These are phyloP conservation scores for Jaculus jaculus DNA, from an alignment of 2,113 vertebrate genomes.

Conservation along the genomic window DNA sequence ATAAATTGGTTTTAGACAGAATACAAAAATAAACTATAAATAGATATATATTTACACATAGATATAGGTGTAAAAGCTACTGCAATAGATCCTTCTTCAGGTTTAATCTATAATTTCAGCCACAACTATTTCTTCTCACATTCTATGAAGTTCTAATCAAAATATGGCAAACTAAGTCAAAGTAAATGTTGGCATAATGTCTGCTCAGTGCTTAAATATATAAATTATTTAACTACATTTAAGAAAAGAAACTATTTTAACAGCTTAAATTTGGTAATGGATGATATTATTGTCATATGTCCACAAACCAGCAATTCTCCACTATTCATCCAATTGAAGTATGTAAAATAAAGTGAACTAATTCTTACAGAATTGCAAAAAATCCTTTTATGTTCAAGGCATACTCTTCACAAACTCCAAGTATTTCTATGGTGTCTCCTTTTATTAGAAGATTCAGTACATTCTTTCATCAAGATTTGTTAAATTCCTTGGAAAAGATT, in stretches of 20 bases:
- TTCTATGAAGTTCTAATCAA: neutral
- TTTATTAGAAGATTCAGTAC: neutral
- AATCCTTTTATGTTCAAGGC: conserved; percentile 11
- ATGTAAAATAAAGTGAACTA: neutral
- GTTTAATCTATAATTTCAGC: neutral
- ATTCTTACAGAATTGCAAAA: neutral
- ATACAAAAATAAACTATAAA: neutral
- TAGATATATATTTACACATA: neutral
- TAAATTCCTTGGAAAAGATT: conserved; percentile 21
- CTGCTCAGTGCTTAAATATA: neutral
- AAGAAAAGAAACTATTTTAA: neutral
- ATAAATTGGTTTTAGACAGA: neutral
- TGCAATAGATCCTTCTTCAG: fast-evolving
- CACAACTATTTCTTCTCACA: neutral
- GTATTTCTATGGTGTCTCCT: neutral
- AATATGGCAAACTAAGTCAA: neutral
- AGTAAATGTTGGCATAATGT: neutral
- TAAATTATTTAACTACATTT: neutral
- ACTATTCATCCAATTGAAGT: neutral
- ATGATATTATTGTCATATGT: neutral
- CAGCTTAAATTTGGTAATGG: neutral
- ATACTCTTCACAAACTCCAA: neutral
- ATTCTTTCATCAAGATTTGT: neutral
- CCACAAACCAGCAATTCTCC: neutral
- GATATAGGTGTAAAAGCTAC: neutral